phyloP scores from a whole-genome alignment of 2,888 invertebrate genomes.

The Melieria omissa region DNA sequence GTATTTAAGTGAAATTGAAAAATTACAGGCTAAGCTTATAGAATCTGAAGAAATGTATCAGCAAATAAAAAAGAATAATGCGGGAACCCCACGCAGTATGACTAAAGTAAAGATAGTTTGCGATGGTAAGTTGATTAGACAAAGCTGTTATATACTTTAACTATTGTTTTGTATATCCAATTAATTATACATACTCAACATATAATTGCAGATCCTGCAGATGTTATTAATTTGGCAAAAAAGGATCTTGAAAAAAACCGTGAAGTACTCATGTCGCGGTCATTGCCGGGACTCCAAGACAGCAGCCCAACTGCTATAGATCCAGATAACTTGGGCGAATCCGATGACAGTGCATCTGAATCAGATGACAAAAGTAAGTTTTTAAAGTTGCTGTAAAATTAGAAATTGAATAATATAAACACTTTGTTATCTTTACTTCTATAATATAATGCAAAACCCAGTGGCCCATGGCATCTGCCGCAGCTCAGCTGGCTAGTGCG shows the following conservation, averaged over 20 bases:
- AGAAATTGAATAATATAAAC: too few species aligned
- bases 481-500: too few species aligned
- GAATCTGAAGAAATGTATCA: conserved; percentile 87
- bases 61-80: conserved; percentile 71
- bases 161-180: background rate
- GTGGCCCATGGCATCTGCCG: too few species aligned
- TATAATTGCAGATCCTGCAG: conserved; percentile 60
- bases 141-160: too few species aligned
- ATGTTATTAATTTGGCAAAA: conserved; percentile 81
- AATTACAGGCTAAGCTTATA: conserved; percentile 85
- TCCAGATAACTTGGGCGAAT: conserved; percentile 71
- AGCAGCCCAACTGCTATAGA: conserved; percentile 71
- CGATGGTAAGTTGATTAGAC: background rate
- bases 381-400: too few species aligned
- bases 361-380: conserved; percentile 71
- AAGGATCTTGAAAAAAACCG: conserved; percentile 79
- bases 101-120: background rate
- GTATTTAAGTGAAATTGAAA: conserved; percentile 92
- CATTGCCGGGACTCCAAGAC: conserved; percentile 67
- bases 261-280: conserved; percentile 65
- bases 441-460: too few species aligned
- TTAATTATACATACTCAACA: background rate
- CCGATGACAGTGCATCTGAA: conserved; percentile 70
- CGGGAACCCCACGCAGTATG: background rate
- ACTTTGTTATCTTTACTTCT: too few species aligned